Percentiles rank a stretch among this genome's conserved stretches.
Conservation (phyloP, 92 coral and sea anemone species). For the Bergia sp. region DNA sequence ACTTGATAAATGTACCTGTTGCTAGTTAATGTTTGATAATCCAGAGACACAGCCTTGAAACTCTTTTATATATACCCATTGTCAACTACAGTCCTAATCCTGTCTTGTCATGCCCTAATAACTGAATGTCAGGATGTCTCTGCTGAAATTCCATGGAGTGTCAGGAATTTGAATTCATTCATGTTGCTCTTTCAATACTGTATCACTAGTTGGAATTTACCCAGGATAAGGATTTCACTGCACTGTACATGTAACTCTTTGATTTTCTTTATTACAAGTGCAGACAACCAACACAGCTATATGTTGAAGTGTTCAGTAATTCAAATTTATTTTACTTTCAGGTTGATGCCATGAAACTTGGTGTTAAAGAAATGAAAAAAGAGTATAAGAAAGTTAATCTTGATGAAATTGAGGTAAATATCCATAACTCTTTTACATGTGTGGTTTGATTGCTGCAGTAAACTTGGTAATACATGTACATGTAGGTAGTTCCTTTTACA, state of each 20-base stretch:
- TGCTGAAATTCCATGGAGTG: too few species aligned
- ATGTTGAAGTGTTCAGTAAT: background rate
- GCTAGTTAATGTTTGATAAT: background rate
- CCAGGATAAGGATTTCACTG: too few species aligned
- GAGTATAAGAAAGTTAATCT: slow-evolving; percentile 94
- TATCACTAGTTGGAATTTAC: too few species aligned
- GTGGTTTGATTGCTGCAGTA: too few species aligned
- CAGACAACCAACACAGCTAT: too few species aligned
- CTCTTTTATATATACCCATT: background rate
- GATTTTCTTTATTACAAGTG: too few species aligned
- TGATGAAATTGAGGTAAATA: slow-evolving; percentile 95
- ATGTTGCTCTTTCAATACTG: too few species aligned
- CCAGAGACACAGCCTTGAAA: background rate
- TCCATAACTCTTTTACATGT: too few species aligned
- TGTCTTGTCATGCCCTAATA: background rate
- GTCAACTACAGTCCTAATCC: background rate
- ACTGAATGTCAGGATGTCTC: background rate
- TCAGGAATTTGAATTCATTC: too few species aligned
- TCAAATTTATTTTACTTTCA: slow-evolving; percentile 5
- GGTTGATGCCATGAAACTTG: slow-evolving; percentile 98
- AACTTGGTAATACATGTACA: too few species aligned
- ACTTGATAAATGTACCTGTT: background rate
- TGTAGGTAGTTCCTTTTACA: too few species aligned
- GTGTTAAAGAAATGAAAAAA: slow-evolving; percentile 97
- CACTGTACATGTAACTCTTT: too few species aligned